Conservation (phyloP, 1,140 invertebrate species). For the Hycleus phaleratus region DNA sequence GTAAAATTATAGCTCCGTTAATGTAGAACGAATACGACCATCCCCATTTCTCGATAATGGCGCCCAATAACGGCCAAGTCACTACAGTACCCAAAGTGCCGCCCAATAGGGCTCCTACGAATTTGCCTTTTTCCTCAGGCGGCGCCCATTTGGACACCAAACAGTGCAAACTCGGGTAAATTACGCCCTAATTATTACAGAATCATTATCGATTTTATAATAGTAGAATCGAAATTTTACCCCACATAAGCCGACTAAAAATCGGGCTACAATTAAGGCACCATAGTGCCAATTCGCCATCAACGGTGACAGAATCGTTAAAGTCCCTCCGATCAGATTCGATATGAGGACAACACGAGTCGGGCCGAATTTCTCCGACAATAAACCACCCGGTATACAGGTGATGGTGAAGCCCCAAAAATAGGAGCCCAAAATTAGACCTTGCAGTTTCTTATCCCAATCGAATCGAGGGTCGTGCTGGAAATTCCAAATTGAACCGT, state of each 20-base stretch:
- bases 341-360: constrained; percentile 59
- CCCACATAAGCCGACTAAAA: constrained; percentile 37
- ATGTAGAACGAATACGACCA: constrained; percentile 68
- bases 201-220: background rate
- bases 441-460: constrained; percentile 55
- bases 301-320: constrained; percentile 61
- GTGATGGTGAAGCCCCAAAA: constrained; percentile 52
- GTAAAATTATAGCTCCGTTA: constrained; percentile 46
- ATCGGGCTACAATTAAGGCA: constrained; percentile 52
- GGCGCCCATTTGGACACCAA: constrained; percentile 67
- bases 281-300: constrained; percentile 53
- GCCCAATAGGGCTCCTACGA: constrained; percentile 64
- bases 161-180: constrained; percentile 64
- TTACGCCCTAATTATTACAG: constrained; percentile 48
- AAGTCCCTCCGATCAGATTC: constrained; percentile 55
- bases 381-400: constrained; percentile 34
- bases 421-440: constrained; percentile 55
- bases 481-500: constrained; percentile 14
- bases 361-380: constrained; percentile 43
- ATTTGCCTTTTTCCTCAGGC: constrained; percentile 69
- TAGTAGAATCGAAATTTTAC: background rate
- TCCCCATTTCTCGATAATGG: constrained; percentile 53
- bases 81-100: constrained; percentile 70
- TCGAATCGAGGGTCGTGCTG: constrained; percentile 44
- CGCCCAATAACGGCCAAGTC: constrained; percentile 59